Evolutionary conservation across 2,888 invertebrate genomes (phyloP), one percentile per base, ranked within the genome.

Genomic region (Drosophila meridionalis): DNA sequence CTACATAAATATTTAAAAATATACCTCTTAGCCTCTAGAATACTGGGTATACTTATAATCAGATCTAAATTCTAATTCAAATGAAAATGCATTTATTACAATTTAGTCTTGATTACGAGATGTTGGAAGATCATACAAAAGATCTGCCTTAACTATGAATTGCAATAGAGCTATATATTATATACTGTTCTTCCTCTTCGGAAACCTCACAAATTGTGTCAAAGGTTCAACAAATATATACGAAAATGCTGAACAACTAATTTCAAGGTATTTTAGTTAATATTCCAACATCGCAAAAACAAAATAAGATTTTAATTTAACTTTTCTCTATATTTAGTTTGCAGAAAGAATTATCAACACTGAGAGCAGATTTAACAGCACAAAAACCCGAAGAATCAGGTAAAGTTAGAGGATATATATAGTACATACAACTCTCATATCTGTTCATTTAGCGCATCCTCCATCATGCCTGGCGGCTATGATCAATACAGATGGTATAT

Each of bases 381-480:
- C 4, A 6, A 30, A 14, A 14, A 9, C n/a, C 28, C 9, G 2
- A 3, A 12, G 14, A 45, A 3, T 14, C 42, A 5, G 65, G 82
- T 69, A 48, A 69, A 48, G 12, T 9, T 6, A 2, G 8, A 30
- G 32, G 9, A 40, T 0, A 20, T 40, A 38, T 26, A 55, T n/a
- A 20, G 4, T 8, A 2, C 3, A 26, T 26, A n/a, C 12, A 28
- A 4, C 4, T 12, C 4, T 0, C n/a, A 11, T 11, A 42, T 40
- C 40, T 3, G 9, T 0, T 9, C 6, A 4, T 2, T 12, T 14
- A 78, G 78, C 12, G 0, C 61, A 77, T 68, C 83, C 85, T 0
- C 70, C 90, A 0, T 90, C 90, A 12, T 85, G 85, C 38, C 52
- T 85, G 52, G 90, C 87, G n/a, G 78, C 90, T 9, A 62, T 67